Evolutionary conservation across 2,888 invertebrate species (phyloP).

Genomic region (Tetragonisca angustula): DNA sequence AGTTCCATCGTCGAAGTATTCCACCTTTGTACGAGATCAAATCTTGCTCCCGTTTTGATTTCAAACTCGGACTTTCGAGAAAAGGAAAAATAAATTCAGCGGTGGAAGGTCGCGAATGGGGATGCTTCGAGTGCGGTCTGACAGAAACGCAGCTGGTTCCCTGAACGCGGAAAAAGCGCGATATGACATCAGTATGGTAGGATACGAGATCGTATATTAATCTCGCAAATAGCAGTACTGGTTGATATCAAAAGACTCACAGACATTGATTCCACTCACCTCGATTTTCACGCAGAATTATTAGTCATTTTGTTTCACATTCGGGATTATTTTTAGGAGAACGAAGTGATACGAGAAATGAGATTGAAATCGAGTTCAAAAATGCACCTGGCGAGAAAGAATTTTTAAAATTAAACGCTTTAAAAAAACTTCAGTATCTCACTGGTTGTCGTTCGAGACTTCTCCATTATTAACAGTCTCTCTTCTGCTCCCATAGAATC

Average conservation of each 20-base stretch:
- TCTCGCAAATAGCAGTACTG: neutral
- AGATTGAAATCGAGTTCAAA: neutral
- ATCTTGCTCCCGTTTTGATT: neutral
- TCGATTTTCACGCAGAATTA: too few relatives aligned
- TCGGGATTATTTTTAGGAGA: neutral
- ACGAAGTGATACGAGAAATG: too few relatives aligned
- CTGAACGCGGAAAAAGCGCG: neutral
- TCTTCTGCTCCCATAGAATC: too few relatives aligned
- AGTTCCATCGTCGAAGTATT: neutral
- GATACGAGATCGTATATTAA: neutral
- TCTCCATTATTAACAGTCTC: too few relatives aligned
- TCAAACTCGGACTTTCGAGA: neutral
- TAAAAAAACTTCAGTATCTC: too few relatives aligned
- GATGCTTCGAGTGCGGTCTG: neutral
- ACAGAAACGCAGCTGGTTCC: neutral
- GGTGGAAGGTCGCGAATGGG: neutral
- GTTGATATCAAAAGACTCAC: neutral
- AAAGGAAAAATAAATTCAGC: neutral
- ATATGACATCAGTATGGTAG: neutral
- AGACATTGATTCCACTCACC: neutral
- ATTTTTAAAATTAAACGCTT: too few relatives aligned
- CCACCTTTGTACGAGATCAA: neutral
- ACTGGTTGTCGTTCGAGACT: too few relatives aligned
- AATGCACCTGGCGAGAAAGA: too few relatives aligned
- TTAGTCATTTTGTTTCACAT: too few relatives aligned